Evolutionary conservation across 2,113 vertebrate species (phyloP), one percentile per base, ranked within the genome.

Genomic region (Vidua macroura): DNA sequence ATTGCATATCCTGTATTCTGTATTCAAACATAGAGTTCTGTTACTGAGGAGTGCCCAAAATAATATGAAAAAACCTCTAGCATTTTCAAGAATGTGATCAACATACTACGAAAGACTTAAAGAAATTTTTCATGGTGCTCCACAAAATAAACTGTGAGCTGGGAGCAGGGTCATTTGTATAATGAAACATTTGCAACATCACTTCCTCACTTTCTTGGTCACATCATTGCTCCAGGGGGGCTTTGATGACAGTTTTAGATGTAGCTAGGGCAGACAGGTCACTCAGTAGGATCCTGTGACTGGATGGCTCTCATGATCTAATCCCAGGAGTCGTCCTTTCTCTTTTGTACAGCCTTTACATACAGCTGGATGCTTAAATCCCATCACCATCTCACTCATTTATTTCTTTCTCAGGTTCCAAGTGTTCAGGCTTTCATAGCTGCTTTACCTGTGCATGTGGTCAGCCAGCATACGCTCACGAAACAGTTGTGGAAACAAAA

Each of bases 401-500:
- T 9, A 21, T 56, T 91, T 83, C 80, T 85, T 69, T 52, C 78
- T 89, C 92, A 99, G 99, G 99, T 96, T 96, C 96, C 68, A 97
- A 96, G 62, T 99, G 99, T 95, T 95, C 94, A 16, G 99, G 98
- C 22, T 99, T 99, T 94, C 97, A 96, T n/a, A 99, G 99, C 63
- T 95, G 97, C 72, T 98, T 97, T 83, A 98, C 97, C 23, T 99
- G 99, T 97, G 98, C 97, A 0, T 99, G 99, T 96, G 98, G 98
- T 28, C 98, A 99, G 88, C 98, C 98, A 35, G 92, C 97, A 13
- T 98, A 96, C 11, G 86, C 98, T 72, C 99, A 99, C 24, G 97
- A 97, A 74, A 99, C 98, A 1, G 95, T 98, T 2, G 98, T 99
- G 85, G 99, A 99, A 95, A 99, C 98, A 1, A 98, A 98, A 86